Evolutionary conservation across 2,113 vertebrate species (phyloP).

Genomic region (Fulmarus glacialis): DNA sequence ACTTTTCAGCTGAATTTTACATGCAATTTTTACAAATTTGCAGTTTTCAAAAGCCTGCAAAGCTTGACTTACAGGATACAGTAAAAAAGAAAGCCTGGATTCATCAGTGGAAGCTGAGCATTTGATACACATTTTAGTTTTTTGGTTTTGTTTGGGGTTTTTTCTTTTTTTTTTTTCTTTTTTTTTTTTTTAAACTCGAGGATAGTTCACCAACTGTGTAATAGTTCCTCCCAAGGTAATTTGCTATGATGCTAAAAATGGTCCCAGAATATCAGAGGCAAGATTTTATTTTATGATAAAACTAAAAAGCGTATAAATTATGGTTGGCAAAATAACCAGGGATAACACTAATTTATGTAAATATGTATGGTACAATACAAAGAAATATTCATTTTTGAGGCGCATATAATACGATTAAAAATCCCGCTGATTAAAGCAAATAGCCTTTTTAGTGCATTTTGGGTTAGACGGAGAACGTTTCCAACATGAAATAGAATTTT

Average conservation of each 20-base stretch:
- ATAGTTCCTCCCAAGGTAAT: slow-evolving; percentile 43
- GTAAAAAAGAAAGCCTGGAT: neutral
- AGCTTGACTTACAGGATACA: neutral
- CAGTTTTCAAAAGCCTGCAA: neutral
- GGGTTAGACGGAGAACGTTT: neutral
- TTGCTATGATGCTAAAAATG: slow-evolving; percentile 43
- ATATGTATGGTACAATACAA: slow-evolving; percentile 20
- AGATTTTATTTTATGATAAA: slow-evolving; percentile 62
- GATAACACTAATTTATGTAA: slow-evolving; percentile 53
- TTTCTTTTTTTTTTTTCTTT: neutral
- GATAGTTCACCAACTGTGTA: slow-evolving; percentile 20
- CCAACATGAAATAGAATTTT: slow-evolving; percentile 64
- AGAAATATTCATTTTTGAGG: slow-evolving; percentile 49
- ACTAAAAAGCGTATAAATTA: slow-evolving; percentile 49
- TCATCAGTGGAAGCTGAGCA: neutral
- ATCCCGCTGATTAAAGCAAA: slow-evolving; percentile 35
- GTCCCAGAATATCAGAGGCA: slow-evolving; percentile 50
- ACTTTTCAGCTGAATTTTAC: neutral
- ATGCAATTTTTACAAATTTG: neutral
- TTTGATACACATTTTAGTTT: neutral
- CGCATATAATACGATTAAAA: slow-evolving; percentile 57
- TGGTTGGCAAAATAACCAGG: slow-evolving; percentile 55
- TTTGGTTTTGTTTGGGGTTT: neutral
- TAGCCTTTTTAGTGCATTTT: neutral
- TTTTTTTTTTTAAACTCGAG: neutral